Evolutionary conservation across 1,140 invertebrate genomes (phyloP).

Genomic region (Ectropis grisescens): DNA sequence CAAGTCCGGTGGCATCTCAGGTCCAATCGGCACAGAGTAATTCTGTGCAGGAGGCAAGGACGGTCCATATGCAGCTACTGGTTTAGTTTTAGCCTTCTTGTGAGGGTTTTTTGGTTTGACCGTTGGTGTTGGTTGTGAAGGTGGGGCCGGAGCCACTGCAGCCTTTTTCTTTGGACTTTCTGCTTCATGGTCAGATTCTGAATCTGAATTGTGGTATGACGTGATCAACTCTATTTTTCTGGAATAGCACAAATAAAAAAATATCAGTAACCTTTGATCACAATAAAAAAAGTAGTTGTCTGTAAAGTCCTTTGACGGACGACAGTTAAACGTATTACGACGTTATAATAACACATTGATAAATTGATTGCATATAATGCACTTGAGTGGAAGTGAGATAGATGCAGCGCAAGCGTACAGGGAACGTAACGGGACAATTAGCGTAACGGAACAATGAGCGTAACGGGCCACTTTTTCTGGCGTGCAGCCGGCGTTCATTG

Average conservation of each 20-base stretch:
- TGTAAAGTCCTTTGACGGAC: too few species aligned
- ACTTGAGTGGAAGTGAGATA: too few species aligned
- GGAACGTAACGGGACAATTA: too few species aligned
- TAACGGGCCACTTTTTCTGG: too few species aligned
- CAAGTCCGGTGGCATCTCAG: slow-evolving; percentile 39
- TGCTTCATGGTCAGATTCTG: slow-evolving; percentile 52
- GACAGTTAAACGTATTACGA: too few species aligned
- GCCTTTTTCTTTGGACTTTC: slow-evolving; percentile 23
- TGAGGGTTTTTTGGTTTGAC: slow-evolving; percentile 16
- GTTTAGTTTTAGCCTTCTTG: slow-evolving; percentile 35
- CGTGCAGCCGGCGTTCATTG: too few species aligned
- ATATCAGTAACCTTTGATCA: background rate
- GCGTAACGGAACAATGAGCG: too few species aligned
- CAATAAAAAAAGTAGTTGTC: slow-evolving; percentile 1
- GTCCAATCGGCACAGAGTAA: slow-evolving; percentile 41
- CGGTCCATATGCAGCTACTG: slow-evolving; percentile 34
- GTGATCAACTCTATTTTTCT: slow-evolving; percentile 62
- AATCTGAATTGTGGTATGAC: slow-evolving; percentile 58
- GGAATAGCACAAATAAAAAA: slow-evolving; percentile 15
- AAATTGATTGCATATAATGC: too few species aligned
- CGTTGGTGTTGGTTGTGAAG: slow-evolving; percentile 9
- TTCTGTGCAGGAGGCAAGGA: slow-evolving; percentile 34
- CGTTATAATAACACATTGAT: too few species aligned
- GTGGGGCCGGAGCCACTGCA: slow-evolving; percentile 3
- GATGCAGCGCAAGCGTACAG: too few species aligned